Percentiles rank a stretch among this genome's conserved stretches.
Evolutionary conservation across 2,888 invertebrate genomes (phyloP).

Genomic region (Rhopalosiphum nymphaeae): DNA sequence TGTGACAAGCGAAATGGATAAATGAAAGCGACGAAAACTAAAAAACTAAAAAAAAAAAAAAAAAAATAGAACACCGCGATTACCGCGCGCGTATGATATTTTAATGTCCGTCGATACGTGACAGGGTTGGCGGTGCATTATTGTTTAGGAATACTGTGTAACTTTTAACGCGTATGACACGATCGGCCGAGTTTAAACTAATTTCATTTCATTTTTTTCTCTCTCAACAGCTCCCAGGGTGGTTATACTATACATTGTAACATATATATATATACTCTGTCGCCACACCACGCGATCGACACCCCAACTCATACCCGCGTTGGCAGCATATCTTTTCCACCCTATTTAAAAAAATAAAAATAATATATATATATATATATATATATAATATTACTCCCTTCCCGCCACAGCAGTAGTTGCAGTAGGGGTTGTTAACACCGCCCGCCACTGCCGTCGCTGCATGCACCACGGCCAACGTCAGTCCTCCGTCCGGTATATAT

Average conservation of each 20-base stretch:
- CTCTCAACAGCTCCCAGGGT: conserved; percentile 45
- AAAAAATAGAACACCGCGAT: not conserved
- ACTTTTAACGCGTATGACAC: conserved; percentile 64
- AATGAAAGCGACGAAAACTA: not conserved
- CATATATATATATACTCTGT: not conserved
- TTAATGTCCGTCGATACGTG: conserved; percentile 9
- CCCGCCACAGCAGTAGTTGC: not conserved
- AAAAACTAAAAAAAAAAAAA: not conserved
- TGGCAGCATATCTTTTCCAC: conserved; percentile 48
- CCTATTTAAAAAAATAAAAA: conserved; percentile 50
- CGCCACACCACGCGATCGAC: conserved; percentile 44
- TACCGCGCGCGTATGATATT: not conserved
- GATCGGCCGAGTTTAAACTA: conserved; percentile 63
- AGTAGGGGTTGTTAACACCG: conserved; percentile 56
- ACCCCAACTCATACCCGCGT: conserved; percentile 3
- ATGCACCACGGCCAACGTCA: not conserved
- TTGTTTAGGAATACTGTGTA: conserved; percentile 49
- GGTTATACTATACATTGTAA: conserved; percentile 4
- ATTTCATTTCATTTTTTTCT: conserved; percentile 54
- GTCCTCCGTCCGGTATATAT: conserved; percentile 45
- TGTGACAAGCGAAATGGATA: conserved; percentile 57
- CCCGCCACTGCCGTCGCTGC: not conserved
- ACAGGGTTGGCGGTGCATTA: conserved; percentile 3
- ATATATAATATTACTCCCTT: conserved; percentile 5
- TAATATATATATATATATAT: conserved; percentile 45